Base-by-base conservation (phyloP, 2,797 vertebrate genomes). In the Catamblyrhynchus diadema region DNA sequence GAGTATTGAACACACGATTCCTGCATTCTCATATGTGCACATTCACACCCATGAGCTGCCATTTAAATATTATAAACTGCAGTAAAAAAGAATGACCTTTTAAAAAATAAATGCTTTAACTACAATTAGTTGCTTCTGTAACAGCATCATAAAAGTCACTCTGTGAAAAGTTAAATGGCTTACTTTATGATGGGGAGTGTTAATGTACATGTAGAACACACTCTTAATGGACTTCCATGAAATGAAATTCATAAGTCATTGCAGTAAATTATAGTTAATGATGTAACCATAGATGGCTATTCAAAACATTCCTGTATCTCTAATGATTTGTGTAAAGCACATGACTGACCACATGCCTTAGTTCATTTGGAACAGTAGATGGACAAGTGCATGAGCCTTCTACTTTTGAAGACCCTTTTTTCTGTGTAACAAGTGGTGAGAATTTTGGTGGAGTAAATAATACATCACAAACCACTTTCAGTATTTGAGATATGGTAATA, bases 131-230 rank as follows among this genome's bases (percentile, higher is more conserved):
- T 88, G 88, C 53, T 84, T 97, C 94, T 97, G 60, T 88, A 87
- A 95, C 93, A 94, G 81, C 88, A 88, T 87, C 90, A 50, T 95
- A 93, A 96, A 96, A 94, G 86, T 95, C 92, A 86, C 74, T 81
- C 69, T 73, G 32, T 91, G 78, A 75, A 92, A 96, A 97, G 82
- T 93, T 94, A 94, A 96, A 83, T 96, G 86, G 57, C 62, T 89
- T 95, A 74, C 96, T 96, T 97, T 96, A 95, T 95, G 74, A 67
- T 90, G 54, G 85, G 75, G 93, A 93, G 82, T 95, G 92, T 95
- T 96, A 96, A 93, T 97, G 91, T 94, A 96, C 93, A 60, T 96
- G 85, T 96, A 94, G 83, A 97, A 93, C 73, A 96, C 70, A 96
- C 51, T 96, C 51, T 89, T 97, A 97, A 93, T 97, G 77, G 61